Evolutionary conservation across 2,888 invertebrate species (phyloP).

Genomic region (Eurytoma adleriae): DNA sequence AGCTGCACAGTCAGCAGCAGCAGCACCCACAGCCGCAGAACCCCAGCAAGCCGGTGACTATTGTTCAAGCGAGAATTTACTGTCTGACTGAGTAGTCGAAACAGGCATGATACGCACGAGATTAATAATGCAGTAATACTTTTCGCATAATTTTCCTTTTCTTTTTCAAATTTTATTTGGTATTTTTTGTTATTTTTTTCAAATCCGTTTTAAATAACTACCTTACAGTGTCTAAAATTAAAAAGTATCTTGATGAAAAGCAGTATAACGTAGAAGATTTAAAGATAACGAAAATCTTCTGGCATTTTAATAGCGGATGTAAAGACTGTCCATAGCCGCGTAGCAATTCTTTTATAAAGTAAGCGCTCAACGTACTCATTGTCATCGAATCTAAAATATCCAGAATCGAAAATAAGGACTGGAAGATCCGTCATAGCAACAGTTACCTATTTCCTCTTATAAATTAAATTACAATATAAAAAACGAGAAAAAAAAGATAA

Average conservation of each 20-base stretch:
- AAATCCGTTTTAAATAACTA: no score
- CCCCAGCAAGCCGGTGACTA: conserved; percentile 55
- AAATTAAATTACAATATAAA: background rate
- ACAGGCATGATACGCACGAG: background rate
- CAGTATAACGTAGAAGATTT: background rate
- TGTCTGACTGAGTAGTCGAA: conserved; percentile 53
- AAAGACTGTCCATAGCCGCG: background rate
- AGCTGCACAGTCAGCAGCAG: conserved; percentile 45
- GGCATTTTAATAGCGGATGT: conserved; percentile 23
- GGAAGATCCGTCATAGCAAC: conserved; percentile 28
- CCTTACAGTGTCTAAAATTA: no score
- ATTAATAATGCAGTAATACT: no score
- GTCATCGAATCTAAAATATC: background rate
- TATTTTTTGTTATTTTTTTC: conserved; percentile 16
- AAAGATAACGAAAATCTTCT: background rate
- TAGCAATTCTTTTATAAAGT: conserved; percentile 20
- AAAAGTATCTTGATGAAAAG: no score
- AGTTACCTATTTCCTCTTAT: conserved; percentile 47
- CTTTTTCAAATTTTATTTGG: background rate
- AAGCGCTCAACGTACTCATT: conserved; percentile 12
- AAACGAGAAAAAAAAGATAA: background rate
- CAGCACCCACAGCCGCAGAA: conserved; percentile 55
- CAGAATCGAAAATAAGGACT: conserved; percentile 25
- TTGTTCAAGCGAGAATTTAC: conserved; percentile 57
- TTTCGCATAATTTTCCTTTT: background rate